Evolutionary conservation across 2,797 vertebrate species (phyloP).

Genomic region (Hipposideros larvatus): DNA sequence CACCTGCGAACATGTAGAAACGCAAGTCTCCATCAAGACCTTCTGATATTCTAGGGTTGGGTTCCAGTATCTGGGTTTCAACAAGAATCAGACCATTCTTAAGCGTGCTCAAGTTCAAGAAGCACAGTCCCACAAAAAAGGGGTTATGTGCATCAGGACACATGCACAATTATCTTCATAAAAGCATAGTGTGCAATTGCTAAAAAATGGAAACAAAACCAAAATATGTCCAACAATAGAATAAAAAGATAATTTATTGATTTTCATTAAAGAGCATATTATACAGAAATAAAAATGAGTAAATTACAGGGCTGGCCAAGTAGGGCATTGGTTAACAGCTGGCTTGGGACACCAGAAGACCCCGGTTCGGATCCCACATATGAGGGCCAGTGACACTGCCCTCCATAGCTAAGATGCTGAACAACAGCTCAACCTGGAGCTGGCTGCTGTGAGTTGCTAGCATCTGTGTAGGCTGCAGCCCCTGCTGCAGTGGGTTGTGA

Average conservation of each 20-base stretch:
- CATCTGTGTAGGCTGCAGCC: too few species aligned
- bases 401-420: too few species aligned
- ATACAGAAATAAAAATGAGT: slow-evolving; percentile 45
- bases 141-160: background rate
- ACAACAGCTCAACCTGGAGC: too few species aligned
- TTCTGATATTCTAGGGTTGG: background rate
- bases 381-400: too few species aligned
- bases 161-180: background rate
- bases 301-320: background rate
- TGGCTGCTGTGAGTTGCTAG: too few species aligned
- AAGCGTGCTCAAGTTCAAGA: background rate
- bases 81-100: background rate
- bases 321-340: too few species aligned
- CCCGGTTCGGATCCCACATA: too few species aligned
- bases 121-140: background rate
- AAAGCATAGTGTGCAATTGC: background rate
- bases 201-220: background rate
- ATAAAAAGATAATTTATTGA: slow-evolving; percentile 11
- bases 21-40: background rate
- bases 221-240: background rate
- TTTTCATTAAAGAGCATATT: slow-evolving; percentile 13
- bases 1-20: background rate
- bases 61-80: background rate
- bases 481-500: too few species aligned
- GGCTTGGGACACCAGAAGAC: too few species aligned